Percentiles rank a stretch among this genome's conserved stretches.
Conservation (phyloP, 2,888 invertebrate genomes). For the Hirtodrosophila cameraria region DNA sequence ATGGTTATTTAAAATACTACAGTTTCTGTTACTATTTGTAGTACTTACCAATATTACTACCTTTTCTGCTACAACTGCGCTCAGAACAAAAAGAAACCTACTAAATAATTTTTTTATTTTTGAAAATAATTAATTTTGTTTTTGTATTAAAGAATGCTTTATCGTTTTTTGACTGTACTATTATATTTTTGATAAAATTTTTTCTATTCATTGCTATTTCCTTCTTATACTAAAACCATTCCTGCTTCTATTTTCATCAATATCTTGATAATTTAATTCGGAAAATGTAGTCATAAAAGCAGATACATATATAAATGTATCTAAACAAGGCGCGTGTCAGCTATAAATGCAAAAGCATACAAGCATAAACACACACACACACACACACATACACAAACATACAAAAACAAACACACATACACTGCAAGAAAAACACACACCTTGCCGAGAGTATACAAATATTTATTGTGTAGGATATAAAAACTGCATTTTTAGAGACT, state of each 20-base stretch:
- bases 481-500: conserved; percentile 41
- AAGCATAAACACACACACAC: conserved; percentile 4
- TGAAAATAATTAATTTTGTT: too few species aligned
- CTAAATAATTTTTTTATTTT: too few species aligned
- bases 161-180: not conserved
- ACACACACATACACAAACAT: conserved; percentile 40
- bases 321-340: conserved; percentile 42
- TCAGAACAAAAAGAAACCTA: too few species aligned
- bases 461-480: conserved; percentile 65
- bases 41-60: conserved; percentile 8
- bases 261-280: not conserved
- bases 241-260: not conserved
- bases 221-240: not conserved
- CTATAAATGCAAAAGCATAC: conserved; percentile 21
- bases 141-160: too few species aligned
- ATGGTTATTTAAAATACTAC: not conserved
- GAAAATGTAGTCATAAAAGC: conserved; percentile 25
- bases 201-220: not conserved
- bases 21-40: not conserved
- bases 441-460: conserved; percentile 34
- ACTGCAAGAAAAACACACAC: conserved; percentile 16
- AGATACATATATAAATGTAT: conserved; percentile 48
- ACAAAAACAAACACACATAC: conserved; percentile 3
- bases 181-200: not conserved
- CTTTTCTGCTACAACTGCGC: not conserved